phyloP scores from a whole-genome alignment of 2,888 invertebrate genomes.

The Panzeria rudis region DNA sequence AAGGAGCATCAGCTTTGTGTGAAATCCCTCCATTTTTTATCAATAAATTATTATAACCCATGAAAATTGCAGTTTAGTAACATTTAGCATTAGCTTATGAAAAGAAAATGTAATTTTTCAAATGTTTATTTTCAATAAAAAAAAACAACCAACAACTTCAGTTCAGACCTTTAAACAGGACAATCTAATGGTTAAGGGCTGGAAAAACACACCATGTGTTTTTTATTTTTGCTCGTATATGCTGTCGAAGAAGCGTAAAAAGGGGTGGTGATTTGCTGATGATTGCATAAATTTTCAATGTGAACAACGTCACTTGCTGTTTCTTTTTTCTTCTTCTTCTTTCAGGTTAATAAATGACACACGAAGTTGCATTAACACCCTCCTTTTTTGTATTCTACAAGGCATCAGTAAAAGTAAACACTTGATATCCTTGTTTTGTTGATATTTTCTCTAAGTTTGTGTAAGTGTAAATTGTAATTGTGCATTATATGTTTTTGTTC shows the following conservation, averaged over 20 bases:
- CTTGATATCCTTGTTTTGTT: conserved; percentile 49
- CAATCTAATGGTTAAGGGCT: conserved; percentile 38
- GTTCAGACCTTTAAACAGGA: background rate
- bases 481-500: conserved; percentile 26
- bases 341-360: conserved; percentile 56
- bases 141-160: background rate
- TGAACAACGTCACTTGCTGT: conserved; percentile 12
- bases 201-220: conserved; percentile 66
- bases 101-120: conserved; percentile 38
- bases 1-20: conserved; percentile 18
- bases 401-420: conserved; percentile 40
- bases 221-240: conserved; percentile 19
- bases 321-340: too few species aligned
- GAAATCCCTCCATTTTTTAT: conserved; percentile 46
- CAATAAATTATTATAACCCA: conserved; percentile 77
- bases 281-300: conserved; percentile 55
- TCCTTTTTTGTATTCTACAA: conserved; percentile 3
- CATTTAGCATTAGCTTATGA: conserved; percentile 58
- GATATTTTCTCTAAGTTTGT: conserved; percentile 25
- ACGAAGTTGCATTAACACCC: conserved; percentile 65
- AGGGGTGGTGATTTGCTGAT: conserved; percentile 59
- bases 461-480: conserved; percentile 45
- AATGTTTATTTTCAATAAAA: conserved; percentile 49
- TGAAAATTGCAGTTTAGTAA: conserved; percentile 77
- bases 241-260: background rate